Base-by-base conservation (phyloP, 2,113 vertebrate species). In the Hippocampus barbouri region DNA sequence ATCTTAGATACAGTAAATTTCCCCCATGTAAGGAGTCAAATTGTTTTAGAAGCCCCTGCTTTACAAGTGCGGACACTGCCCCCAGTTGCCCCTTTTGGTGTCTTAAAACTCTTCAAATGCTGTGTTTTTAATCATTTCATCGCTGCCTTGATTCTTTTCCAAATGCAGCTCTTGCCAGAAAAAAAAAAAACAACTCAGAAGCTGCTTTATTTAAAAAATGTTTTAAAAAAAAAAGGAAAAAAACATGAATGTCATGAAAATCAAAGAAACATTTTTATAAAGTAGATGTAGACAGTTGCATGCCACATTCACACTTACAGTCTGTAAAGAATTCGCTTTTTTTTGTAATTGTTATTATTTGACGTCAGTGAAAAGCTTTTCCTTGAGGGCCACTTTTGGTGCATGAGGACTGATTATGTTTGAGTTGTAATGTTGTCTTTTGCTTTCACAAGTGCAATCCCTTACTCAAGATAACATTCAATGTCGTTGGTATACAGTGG, bases 21-120 rank as follows among this genome's bases (percentile, higher is more conserved):
- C 47, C 47, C 47, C 16, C 16, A 45, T 45, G 43, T 45, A 45
- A 43, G 10, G 11, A 43, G 41, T 7, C 5, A 60, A 34, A 16
- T 30, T 3, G 15, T 60, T 60, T 34, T 27, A 8, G 59, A 30
- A 16, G 34, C 59, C 25, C 6, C 27, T 18, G 7, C 15, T 61
- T 30, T 61, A 8, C 15, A 66, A 66, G 15, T 41, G 21, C 6
- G 20, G 34, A 74, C 84, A 80, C 86, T 86, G 80, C 86, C 82
- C 89, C 79, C 76, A 83, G 85, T 77, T 84, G 78, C 82, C 84
- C 83, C 86, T 90, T 78, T 90, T 78, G 73, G 85, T 91, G 89
- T 92, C 90, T 91, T 92, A 88, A 85, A 43, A 85, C 59, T 87
- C 80, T 86, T 86, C 61, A 77, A 86, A 87, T 77, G 79, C 79